Conservation (phyloP, 2,888 invertebrate species). For the Podabrus alpinus region DNA sequence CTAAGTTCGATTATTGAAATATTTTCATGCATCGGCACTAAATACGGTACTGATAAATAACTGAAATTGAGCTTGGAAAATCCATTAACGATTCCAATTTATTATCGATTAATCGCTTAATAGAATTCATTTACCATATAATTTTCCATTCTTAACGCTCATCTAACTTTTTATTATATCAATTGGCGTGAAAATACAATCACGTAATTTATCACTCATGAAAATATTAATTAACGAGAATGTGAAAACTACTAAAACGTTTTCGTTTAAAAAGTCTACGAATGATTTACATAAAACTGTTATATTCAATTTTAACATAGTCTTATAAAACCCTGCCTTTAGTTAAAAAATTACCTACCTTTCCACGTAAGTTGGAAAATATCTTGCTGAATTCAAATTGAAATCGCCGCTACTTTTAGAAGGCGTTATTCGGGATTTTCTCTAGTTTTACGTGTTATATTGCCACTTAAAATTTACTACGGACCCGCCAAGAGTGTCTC, state of each 20-base stretch:
- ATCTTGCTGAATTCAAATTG: not conserved
- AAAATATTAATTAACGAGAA: not conserved
- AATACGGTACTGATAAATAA: constrained; percentile 29
- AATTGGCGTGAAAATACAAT: not conserved
- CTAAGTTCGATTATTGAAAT: constrained; percentile 44
- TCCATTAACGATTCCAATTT: constrained; percentile 38
- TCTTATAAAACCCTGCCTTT: not conserved
- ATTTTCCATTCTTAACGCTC: not conserved
- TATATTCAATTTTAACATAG: no score
- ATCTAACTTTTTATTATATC: not conserved
- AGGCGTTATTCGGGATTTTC: not conserved
- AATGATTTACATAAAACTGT: not conserved
- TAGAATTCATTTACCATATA: not conserved
- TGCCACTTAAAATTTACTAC: not conserved
- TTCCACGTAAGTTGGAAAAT: not conserved
- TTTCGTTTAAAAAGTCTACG: not conserved
- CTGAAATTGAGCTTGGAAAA: constrained; percentile 35
- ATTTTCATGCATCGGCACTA: constrained; percentile 34
- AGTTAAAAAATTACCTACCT: not conserved
- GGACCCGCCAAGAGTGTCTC: not conserved
- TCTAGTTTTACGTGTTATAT: not conserved
- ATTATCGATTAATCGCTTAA: constrained; percentile 5
- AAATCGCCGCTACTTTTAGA: not conserved
- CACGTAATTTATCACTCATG: not conserved
- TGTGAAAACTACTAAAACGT: no score